These are phyloP conservation scores for Xenus cinereus DNA, from an alignment of 2,113 vertebrate species.

Conservation along the genomic window DNA sequence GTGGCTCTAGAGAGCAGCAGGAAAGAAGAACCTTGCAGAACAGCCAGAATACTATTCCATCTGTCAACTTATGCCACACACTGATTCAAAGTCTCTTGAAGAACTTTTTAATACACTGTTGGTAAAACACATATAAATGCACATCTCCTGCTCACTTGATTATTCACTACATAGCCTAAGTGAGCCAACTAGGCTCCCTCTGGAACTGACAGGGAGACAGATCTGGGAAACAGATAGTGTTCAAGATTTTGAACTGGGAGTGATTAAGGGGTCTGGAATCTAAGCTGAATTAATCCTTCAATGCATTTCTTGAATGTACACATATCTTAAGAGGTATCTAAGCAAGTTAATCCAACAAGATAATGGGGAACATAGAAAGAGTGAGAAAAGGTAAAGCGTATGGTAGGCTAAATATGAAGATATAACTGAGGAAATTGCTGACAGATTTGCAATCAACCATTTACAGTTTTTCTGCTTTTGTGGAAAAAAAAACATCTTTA, in stretches of 20 bases:
- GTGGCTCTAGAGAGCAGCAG: background rate
- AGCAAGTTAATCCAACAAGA: background rate
- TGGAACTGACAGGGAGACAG: background rate
- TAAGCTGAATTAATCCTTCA: background rate
- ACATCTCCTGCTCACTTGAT: background rate
- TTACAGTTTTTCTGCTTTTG: background rate
- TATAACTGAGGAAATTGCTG: background rate
- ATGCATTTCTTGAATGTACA: background rate
- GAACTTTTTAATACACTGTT: background rate
- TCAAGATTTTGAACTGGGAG: background rate
- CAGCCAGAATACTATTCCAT: background rate
- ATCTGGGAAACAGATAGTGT: background rate
- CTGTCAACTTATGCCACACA: background rate
- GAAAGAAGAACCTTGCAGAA: background rate
- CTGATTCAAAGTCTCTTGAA: background rate
- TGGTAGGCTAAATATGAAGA: background rate
- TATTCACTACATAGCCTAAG: background rate
- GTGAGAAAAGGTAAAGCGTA: background rate
- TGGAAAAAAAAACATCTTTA: background rate
- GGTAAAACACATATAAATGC: background rate
- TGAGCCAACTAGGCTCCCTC: background rate
- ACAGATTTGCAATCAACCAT: background rate
- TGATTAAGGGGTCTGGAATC: background rate
- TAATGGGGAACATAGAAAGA: background rate
- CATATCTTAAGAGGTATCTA: background rate